Conservation (phyloP, 2,888 invertebrate species). For the Drosophila silvestris region DNA sequence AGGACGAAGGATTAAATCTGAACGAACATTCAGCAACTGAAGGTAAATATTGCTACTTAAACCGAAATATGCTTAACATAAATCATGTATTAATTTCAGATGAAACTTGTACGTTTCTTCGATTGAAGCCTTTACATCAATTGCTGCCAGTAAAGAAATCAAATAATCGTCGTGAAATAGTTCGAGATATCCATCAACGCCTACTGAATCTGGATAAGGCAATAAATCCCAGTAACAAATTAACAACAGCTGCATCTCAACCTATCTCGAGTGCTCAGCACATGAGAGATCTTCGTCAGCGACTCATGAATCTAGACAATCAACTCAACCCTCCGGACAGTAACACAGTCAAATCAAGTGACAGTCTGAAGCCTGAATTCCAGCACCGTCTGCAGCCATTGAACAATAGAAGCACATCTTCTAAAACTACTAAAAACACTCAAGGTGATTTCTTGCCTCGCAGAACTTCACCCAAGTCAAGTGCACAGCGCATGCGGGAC, state of each 20-base stretch:
- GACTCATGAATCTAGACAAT: conserved; percentile 28
- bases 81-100: neutral
- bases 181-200: conserved; percentile 14
- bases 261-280: conserved; percentile 3
- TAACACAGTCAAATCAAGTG: neutral
- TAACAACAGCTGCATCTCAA: neutral
- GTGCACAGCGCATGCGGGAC: no score
- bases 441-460: no score
- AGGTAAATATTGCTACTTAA: neutral
- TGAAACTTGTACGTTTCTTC: neutral
- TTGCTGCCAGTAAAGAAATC: conserved; percentile 4
- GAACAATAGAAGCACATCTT: neutral
- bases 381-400: neutral
- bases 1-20: neutral
- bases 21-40: neutral
- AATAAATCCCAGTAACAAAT: neutral
- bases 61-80: neutral
- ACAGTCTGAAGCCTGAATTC: neutral
- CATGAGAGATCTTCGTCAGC: conserved; percentile 35
- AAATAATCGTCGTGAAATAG: conserved; percentile 22
- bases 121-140: neutral
- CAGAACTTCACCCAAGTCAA: no score
- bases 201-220: conserved; percentile 17
- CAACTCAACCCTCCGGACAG: neutral
- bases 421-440: neutral